Conservation (phyloP, 2,113 vertebrate genomes). For the Acrocephalus arundinaceus region DNA sequence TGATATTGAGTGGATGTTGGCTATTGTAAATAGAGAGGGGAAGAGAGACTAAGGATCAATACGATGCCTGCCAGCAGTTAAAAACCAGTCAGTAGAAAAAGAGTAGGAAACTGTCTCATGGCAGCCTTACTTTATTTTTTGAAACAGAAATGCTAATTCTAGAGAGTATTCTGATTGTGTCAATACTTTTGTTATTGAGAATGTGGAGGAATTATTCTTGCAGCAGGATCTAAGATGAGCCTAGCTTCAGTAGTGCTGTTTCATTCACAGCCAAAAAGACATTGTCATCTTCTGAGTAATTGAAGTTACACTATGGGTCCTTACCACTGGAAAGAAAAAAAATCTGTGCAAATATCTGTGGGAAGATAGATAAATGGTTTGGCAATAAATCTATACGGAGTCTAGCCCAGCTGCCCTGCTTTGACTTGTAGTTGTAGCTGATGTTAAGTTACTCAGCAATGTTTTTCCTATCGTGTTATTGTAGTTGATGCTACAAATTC, state of each 20-base stretch:
- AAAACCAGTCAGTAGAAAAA: neutral
- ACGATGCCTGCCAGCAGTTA: neutral
- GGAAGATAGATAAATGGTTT: neutral
- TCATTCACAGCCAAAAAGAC: neutral
- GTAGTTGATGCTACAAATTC: neutral
- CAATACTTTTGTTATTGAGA: neutral
- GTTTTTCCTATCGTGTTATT: neutral
- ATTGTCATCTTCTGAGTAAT: neutral
- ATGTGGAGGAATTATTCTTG: neutral
- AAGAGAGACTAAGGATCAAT: neutral
- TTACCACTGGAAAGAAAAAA: neutral
- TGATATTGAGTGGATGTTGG: neutral
- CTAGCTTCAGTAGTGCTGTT: neutral
- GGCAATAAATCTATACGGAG: neutral
- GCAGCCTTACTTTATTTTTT: neutral
- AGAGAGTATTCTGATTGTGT: neutral
- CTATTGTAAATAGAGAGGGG: neutral
- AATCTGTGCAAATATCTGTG: neutral
- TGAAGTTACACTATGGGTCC: neutral
- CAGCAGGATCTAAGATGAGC: neutral
- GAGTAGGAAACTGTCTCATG: neutral
- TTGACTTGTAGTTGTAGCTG: neutral
- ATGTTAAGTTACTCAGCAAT: neutral
- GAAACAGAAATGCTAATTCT: neutral
- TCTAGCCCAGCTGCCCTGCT: neutral